Evolutionary conservation across 1,140 invertebrate species (phyloP).

Genomic region (Anadara kagoshimensis): DNA sequence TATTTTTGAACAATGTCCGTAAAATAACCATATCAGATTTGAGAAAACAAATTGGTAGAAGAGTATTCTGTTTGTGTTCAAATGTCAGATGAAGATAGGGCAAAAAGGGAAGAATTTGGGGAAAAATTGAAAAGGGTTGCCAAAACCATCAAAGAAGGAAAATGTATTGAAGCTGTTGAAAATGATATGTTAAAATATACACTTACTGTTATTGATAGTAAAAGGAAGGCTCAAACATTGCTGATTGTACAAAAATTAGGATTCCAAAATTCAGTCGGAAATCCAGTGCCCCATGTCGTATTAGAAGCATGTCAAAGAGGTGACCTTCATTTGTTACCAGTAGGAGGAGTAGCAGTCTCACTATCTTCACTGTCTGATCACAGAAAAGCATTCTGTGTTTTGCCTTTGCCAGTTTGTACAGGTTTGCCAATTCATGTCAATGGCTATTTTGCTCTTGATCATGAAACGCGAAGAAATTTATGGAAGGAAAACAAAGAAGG

Average conservation of each 20-base stretch:
- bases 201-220: constrained; percentile 10
- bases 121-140: not conserved
- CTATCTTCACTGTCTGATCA: too few relatives aligned
- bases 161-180: not conserved
- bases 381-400: constrained; percentile 49
- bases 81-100: constrained; percentile 18
- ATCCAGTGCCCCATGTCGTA: too few relatives aligned
- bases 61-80: constrained; percentile 27
- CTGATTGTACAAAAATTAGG: constrained; percentile 54
- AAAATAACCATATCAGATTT: constrained; percentile 46
- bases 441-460: constrained; percentile 70
- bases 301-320: constrained; percentile 24
- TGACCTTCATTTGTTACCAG: constrained; percentile 54
- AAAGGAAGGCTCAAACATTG: constrained; percentile 26
- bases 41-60: not conserved
- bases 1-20: constrained; percentile 61
- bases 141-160: too few relatives aligned
- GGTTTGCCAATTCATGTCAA: constrained; percentile 68
- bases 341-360: constrained; percentile 57
- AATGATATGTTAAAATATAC: constrained; percentile 2
- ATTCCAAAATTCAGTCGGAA: constrained; percentile 41
- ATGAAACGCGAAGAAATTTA: constrained; percentile 61
- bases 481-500: constrained; percentile 47
- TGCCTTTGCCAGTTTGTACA: constrained; percentile 65
- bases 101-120: not conserved